These are phyloP conservation scores for Dasysyrphus albostriatus DNA, from an alignment of 2,888 invertebrate species.

Conservation along the genomic window DNA sequence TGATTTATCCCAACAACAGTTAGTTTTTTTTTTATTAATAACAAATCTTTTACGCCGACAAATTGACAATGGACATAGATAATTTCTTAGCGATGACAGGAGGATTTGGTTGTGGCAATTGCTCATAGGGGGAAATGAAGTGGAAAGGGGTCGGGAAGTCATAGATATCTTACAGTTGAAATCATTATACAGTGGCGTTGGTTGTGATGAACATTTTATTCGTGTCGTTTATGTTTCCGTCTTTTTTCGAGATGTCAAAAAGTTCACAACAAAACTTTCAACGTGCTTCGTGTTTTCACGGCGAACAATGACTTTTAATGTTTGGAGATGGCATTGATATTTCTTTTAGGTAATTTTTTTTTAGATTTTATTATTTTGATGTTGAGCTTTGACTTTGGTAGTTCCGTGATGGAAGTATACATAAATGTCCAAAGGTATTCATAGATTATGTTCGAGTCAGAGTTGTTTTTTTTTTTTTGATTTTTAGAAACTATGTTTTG, in stretches of 20 bases:
- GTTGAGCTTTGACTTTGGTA: conserved; percentile 34
- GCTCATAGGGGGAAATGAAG: background rate
- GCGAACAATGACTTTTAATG: conserved; percentile 35
- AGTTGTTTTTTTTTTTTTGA: background rate
- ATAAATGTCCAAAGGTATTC: background rate
- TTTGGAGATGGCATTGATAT: conserved; percentile 53
- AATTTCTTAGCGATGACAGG: conserved; percentile 23
- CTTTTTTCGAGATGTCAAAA: conserved; percentile 46
- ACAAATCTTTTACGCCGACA: conserved; percentile 26
- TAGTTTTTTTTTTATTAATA: conserved; percentile 27
- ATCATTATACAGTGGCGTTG: conserved; percentile 13
- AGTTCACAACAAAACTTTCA: conserved; percentile 55
- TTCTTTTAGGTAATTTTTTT: conserved; percentile 18
- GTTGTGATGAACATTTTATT: conserved; percentile 35
- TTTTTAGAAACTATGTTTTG: background rate
- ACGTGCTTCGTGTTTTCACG: conserved; percentile 38
- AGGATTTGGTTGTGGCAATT: background rate
- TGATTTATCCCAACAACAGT: conserved; percentile 44
- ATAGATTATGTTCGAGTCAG: background rate
- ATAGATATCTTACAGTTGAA: conserved; percentile 33
- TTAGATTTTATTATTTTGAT: conserved; percentile 28
- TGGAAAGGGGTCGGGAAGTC: background rate
- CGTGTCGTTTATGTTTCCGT: conserved; percentile 46
- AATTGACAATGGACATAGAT: conserved; percentile 54
- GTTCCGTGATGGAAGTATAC: conserved; percentile 36